A percentile compares a stretch with the other conserved stretches of the same genome.
phyloP scores from a whole-genome alignment of 1,140 invertebrate genomes.

The Chironomus striatipennis region DNA sequence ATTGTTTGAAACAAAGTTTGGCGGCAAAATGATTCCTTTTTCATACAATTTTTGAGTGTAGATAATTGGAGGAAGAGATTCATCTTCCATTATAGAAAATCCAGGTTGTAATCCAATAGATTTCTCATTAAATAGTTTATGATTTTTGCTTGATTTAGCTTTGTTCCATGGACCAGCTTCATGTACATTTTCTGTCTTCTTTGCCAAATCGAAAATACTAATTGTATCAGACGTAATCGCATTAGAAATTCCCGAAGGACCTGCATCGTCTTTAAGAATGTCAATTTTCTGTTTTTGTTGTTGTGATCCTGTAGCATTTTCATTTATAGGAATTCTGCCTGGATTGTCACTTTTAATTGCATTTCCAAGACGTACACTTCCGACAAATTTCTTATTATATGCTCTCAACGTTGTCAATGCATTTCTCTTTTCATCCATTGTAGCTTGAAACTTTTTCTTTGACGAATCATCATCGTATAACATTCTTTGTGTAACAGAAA shows the following conservation, averaged over 20 bases:
- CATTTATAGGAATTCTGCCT: conserved; percentile 32
- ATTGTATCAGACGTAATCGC: not conserved
- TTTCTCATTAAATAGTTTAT: conserved; percentile 29
- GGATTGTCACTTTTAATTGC: conserved; percentile 33
- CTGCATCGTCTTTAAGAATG: not conserved
- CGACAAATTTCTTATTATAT: conserved; percentile 48
- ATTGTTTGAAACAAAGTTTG: conserved; percentile 32
- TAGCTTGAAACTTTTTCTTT: conserved; percentile 45
- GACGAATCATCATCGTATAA: conserved; percentile 49
- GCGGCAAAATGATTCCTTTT: conserved; percentile 30
- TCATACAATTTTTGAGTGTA: conserved; percentile 31
- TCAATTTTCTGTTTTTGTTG: not conserved
- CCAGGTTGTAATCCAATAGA: conserved; percentile 28
- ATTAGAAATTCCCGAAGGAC: conserved; percentile 20
- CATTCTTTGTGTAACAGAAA: conserved; percentile 50
- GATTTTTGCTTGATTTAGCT: conserved; percentile 42
- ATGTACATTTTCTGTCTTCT: conserved; percentile 46
- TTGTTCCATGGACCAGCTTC: conserved; percentile 52
- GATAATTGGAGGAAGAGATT: conserved; percentile 33
- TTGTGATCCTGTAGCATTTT: not conserved
- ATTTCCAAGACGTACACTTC: conserved; percentile 42
- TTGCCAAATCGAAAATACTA: conserved; percentile 44
- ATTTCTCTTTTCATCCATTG: conserved; percentile 55
- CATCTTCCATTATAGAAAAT: conserved; percentile 35
- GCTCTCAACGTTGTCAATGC: conserved; percentile 59